Evolutionary conservation across 2,888 invertebrate genomes (phyloP).

Genomic region (Penaeus monodon): DNA sequence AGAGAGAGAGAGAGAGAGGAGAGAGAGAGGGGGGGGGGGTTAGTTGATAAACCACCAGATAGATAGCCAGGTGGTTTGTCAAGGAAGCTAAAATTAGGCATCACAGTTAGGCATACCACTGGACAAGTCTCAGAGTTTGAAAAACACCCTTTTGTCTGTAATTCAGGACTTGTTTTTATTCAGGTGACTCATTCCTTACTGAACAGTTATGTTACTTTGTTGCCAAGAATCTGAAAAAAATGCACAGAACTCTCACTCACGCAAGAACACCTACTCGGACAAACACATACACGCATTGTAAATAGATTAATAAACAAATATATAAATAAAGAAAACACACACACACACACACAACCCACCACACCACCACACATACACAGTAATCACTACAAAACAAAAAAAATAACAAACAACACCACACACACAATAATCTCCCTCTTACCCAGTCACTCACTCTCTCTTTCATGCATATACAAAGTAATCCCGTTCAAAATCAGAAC

Average conservation of each 20-base stretch:
- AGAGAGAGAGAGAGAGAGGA: neutral
- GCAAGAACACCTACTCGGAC: neutral
- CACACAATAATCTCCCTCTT: neutral
- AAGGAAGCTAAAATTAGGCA: neutral
- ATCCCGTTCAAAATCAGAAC: neutral
- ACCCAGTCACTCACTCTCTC: neutral
- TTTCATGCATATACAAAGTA: neutral
- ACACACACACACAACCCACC: too few relatives aligned
- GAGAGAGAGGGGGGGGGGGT: neutral
- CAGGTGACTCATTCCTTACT: too few relatives aligned
- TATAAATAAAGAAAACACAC: too few relatives aligned
- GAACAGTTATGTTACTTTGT: too few relatives aligned
- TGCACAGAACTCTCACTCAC: neutral
- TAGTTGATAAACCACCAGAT: neutral
- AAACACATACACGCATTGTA: neutral
- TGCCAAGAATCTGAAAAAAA: neutral
- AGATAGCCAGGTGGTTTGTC: too few relatives aligned
- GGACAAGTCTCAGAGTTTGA: too few relatives aligned
- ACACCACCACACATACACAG: too few relatives aligned
- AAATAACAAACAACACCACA: too few relatives aligned
- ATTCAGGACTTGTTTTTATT: too few relatives aligned
- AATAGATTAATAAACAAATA: too few relatives aligned
- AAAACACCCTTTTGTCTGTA: too few relatives aligned
- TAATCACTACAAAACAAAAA: too few relatives aligned
- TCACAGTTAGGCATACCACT: neutral